Evolutionary conservation across 2,797 vertebrate genomes (phyloP).

Genomic region (Pipistrellus nathusii): DNA sequence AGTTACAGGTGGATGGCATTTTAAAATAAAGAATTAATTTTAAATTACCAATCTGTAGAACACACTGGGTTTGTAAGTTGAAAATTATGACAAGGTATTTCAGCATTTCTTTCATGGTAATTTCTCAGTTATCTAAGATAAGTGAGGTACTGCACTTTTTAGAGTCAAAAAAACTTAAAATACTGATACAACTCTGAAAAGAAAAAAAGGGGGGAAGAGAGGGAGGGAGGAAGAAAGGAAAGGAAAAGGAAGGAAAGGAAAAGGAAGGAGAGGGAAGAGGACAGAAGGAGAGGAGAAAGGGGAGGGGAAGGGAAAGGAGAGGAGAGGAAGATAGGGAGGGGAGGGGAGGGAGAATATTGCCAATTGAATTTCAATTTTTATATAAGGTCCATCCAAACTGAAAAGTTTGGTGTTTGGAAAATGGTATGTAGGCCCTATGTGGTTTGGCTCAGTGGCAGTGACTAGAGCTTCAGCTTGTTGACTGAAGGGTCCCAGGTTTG

Average conservation of each 20-base stretch:
- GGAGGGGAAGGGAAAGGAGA: too few species aligned
- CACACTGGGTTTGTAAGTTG: background rate
- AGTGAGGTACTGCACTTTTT: background rate
- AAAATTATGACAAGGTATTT: background rate
- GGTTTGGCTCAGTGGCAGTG: too few species aligned
- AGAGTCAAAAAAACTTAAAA: background rate
- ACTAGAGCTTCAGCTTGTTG: too few species aligned
- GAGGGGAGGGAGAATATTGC: background rate
- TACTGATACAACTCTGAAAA: background rate
- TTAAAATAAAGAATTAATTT: slow-evolving; percentile 1
- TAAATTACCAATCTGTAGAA: background rate
- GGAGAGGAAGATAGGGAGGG: too few species aligned
- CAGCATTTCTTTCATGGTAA: background rate
- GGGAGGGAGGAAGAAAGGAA: background rate
- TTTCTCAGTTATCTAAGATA: background rate
- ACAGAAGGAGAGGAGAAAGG: accelerated
- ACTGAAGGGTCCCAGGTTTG: too few species aligned
- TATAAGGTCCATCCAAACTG: background rate
- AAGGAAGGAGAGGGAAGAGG: too few species aligned
- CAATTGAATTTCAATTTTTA: background rate
- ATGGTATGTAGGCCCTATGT: background rate
- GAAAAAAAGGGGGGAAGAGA: background rate
- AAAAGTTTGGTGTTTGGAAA: background rate
- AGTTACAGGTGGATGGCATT: background rate
- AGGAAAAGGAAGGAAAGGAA: too few species aligned